Conservation (phyloP, 2,888 invertebrate species). For the Cerceris rybyensis region DNA sequence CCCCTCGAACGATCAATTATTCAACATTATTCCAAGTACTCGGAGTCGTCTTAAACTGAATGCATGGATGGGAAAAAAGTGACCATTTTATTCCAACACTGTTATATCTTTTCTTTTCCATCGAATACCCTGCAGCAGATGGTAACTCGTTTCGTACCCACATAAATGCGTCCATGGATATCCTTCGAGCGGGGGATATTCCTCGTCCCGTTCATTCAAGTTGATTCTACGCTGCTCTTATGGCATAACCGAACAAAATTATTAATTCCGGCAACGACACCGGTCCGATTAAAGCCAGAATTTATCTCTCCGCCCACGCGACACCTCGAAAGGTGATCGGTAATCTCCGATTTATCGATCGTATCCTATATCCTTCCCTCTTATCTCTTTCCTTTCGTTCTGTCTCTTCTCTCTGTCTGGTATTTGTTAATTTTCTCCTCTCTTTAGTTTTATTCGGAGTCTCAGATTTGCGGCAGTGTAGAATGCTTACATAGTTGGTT, state of each 20-base stretch:
- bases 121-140: not conserved
- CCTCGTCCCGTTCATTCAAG: conserved; percentile 36
- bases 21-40: not conserved
- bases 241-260: conserved; percentile 53
- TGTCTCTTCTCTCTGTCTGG: not conserved
- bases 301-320: conserved; percentile 65
- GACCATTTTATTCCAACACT: conserved; percentile 12
- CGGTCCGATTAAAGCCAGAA: conserved; percentile 59
- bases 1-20: not conserved
- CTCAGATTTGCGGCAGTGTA: no score
- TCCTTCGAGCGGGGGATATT: conserved; percentile 1
- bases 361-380: conserved; percentile 23
- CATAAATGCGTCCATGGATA: conserved; percentile 11
- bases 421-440: not conserved
- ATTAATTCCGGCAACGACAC: conserved; percentile 63
- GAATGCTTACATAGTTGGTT: no score
- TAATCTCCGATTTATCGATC: conserved; percentile 66
- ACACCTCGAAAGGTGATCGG: conserved; percentile 58
- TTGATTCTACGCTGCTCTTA: conserved; percentile 16
- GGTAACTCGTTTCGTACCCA: conserved; percentile 30
- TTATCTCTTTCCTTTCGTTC: conserved; percentile 16
- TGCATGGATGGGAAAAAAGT: not conserved
- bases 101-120: not conserved
- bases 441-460: no score
- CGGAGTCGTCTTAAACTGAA: not conserved